phyloP scores from a whole-genome alignment of 2,888 invertebrate species.

The Drosophila buzzatii region DNA sequence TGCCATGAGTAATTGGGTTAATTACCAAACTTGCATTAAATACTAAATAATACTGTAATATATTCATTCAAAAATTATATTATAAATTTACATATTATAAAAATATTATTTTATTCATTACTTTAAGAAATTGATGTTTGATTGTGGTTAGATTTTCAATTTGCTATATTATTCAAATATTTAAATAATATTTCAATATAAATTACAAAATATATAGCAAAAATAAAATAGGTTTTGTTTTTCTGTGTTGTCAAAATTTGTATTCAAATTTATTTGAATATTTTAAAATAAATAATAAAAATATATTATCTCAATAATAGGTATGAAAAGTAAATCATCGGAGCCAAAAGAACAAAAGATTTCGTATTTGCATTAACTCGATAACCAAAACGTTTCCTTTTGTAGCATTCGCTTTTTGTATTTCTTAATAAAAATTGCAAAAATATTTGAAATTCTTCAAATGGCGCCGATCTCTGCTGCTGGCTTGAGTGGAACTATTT shows the following conservation, averaged over 20 bases:
- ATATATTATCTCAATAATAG: no score
- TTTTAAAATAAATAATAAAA: no score
- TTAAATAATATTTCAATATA: no score
- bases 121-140: no score
- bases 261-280: no score
- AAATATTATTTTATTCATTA: neutral
- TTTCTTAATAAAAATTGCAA: constrained; percentile 47
- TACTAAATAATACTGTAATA: neutral
- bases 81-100: neutral
- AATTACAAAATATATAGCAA: no score
- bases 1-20: neutral
- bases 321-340: no score
- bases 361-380: neutral
- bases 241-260: no score
- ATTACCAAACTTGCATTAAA: neutral
- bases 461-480: neutral
- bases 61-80: neutral
- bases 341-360: neutral
- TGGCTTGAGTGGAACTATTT: constrained; percentile 29
- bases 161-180: no score
- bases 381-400: neutral
- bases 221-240: no score
- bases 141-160: no score
- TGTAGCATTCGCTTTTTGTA: neutral
- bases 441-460: neutral